Base-by-base conservation (phyloP, 2,113 vertebrate genomes). In the Micronycteris hirsuta region DNA sequence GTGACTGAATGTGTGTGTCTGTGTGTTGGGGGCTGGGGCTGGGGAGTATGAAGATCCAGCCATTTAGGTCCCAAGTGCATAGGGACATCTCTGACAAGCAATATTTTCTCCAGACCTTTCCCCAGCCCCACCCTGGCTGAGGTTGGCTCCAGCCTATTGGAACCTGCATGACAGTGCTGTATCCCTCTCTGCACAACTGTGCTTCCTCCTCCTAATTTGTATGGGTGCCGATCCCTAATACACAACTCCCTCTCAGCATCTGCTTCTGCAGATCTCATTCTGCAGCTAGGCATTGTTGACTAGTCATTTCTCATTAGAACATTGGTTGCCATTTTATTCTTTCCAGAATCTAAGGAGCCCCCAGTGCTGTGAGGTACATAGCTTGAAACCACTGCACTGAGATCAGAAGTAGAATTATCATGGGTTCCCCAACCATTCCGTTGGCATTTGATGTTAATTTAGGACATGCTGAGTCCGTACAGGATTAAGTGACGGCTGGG, bases 1-100 rank as follows among this genome's bases (percentile, higher is more conserved):
- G 33, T 67, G 45, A 74, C 9, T 80, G 36, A 16, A 17, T 56
- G 70, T 47, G 31, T 47, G 20, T 7, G 56, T 65, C 9, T 2
- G 5, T 13, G 17, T 28, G 9, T 14, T 8, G 28, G 2, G 15
- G 15, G n/a, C n/a, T n/a, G n/a, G n/a, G 1, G 6, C 14, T 15
- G 26, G 17, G 0, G 5, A 49, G 2, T 52, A 52, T 41, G 71
- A 76, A 91, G 2, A 17, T 17, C 0, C 6, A 71, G 28, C 16
- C 31, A 61, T 33, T 61, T 89, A 41, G 13, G 2, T 3, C 76
- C 45, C 76, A n/a, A 24, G 13, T 33, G 33, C 17, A n/a, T 58
- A 49, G 41, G 45, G 22, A 47, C 4, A 67, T 65, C 47, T 67
- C 65, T 85, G 43, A 47, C n/a, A n/a, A 56, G 45, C 16, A 31